Evolutionary conservation across 2,113 vertebrate genomes (phyloP).

Genomic region (Carassius auratus): DNA sequence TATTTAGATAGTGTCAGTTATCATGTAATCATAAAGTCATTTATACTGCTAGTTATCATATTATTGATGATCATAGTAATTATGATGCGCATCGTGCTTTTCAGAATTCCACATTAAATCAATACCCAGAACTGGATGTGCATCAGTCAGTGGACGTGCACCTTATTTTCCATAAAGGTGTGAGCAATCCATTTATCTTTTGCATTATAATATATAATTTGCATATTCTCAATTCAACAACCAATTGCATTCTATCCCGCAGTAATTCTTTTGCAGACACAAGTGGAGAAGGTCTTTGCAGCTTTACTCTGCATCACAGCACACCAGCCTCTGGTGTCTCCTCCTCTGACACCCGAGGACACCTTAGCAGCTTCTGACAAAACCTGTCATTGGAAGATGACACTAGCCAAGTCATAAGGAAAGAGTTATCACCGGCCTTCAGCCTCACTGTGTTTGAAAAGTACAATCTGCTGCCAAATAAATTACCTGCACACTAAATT

Average conservation of each 20-base stretch:
- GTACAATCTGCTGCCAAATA: slow-evolving; percentile 42
- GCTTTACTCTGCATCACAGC: no score
- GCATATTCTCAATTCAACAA: neutral
- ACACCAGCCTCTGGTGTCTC: slow-evolving; percentile 24
- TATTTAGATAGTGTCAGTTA: no score
- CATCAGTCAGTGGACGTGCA: neutral
- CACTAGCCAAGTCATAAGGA: slow-evolving; percentile 29
- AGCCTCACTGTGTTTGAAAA: slow-evolving; percentile 46
- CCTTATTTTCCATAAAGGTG: neutral
- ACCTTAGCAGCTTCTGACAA: slow-evolving; percentile 44
- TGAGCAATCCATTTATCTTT: neutral
- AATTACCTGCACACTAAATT: slow-evolving; percentile 53
- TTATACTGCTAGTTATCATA: no score
- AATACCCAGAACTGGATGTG: neutral
- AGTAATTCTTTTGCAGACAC: neutral
- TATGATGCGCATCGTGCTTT: neutral
- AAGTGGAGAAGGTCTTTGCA: slow-evolving; percentile 1
- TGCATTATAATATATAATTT: neutral
- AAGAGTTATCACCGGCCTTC: slow-evolving; percentile 41
- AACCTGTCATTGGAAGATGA: slow-evolving; percentile 37
- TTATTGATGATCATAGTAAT: no score
- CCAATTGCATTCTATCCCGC: neutral
- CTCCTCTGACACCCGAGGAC: slow-evolving; percentile 37
- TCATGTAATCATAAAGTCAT: no score
- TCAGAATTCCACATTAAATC: neutral